Evolutionary conservation across 1,140 invertebrate species (phyloP).

Genomic region (Drosophila sproati): DNA sequence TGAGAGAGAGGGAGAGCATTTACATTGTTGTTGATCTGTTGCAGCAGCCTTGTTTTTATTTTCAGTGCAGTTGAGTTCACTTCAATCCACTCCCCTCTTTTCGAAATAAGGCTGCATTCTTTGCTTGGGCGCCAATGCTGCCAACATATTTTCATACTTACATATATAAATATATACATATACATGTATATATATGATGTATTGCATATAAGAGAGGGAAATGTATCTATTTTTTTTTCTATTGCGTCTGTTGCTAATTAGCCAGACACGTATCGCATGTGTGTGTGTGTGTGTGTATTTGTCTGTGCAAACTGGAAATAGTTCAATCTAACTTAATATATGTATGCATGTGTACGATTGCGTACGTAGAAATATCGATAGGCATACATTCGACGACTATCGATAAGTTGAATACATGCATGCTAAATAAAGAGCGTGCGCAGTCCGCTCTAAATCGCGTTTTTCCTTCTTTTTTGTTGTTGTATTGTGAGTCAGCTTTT

Average conservation of each 20-base stretch:
- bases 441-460: conserved; percentile 4
- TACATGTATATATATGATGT: neutral
- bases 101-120: conserved; percentile 1
- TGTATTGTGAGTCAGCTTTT: conserved; percentile 20
- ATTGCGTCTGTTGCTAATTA: conserved; percentile 60
- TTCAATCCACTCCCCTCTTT: neutral
- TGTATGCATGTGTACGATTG: conserved; percentile 1
- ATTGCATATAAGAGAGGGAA: conserved; percentile 1
- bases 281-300: neutral
- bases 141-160: conserved; percentile 2
- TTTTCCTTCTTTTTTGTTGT: neutral
- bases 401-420: conserved; percentile 15
- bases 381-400: neutral
- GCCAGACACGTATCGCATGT: conserved; percentile 55
- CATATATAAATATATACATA: neutral
- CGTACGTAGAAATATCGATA: conserved; percentile 4
- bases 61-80: neutral
- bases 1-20: conserved; percentile 2
- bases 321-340: conserved; percentile 9
- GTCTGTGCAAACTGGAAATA: conserved; percentile 1
- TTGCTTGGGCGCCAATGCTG: conserved; percentile 12
- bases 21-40: conserved; percentile 1
- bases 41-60: conserved; percentile 8
- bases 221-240: neutral
- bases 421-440: conserved; percentile 5